Conservation (phyloP, 2,113 vertebrate species). For the Cryptotis parvus region DNA sequence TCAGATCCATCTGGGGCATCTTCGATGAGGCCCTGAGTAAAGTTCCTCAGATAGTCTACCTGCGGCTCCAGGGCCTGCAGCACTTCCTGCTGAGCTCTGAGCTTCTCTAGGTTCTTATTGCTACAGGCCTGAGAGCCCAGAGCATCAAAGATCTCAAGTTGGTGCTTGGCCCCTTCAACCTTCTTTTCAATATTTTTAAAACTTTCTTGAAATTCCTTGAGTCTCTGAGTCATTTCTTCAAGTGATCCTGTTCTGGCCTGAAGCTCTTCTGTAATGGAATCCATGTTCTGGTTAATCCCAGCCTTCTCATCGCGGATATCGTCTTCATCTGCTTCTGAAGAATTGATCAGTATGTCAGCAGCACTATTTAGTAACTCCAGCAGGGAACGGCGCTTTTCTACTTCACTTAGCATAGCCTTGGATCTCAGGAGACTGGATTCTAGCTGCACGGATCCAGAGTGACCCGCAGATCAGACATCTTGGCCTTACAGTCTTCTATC, state of each 20-base stretch:
- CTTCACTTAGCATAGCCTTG: slow-evolving; percentile 91
- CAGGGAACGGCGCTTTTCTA: slow-evolving; percentile 93
- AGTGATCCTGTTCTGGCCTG: slow-evolving; percentile 91
- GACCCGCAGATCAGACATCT: slow-evolving; percentile 89
- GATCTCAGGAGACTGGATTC: slow-evolving; percentile 92
- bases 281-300: slow-evolving; percentile 92
- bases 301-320: slow-evolving; percentile 96
- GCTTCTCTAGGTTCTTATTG: slow-evolving; percentile 96
- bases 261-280: slow-evolving; percentile 92
- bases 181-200: slow-evolving; percentile 95
- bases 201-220: slow-evolving; percentile 97
- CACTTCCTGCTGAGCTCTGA: slow-evolving; percentile 93
- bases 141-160: slow-evolving; percentile 97
- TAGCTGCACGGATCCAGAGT: slow-evolving; percentile 92
- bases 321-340: slow-evolving; percentile 93
- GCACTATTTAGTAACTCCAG: slow-evolving; percentile 94
- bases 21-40: slow-evolving; percentile 93
- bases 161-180: slow-evolving; percentile 95
- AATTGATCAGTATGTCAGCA: slow-evolving; percentile 94
- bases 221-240: slow-evolving; percentile 95
- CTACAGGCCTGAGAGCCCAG: slow-evolving; percentile 97
- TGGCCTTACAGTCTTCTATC: slow-evolving; percentile 92
- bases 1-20: slow-evolving; percentile 92
- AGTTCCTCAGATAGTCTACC: slow-evolving; percentile 94
- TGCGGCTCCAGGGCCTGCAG: slow-evolving; percentile 93